Conservation (phyloP, 2,797 vertebrate genomes). For the Peromyscus eremicus region DNA sequence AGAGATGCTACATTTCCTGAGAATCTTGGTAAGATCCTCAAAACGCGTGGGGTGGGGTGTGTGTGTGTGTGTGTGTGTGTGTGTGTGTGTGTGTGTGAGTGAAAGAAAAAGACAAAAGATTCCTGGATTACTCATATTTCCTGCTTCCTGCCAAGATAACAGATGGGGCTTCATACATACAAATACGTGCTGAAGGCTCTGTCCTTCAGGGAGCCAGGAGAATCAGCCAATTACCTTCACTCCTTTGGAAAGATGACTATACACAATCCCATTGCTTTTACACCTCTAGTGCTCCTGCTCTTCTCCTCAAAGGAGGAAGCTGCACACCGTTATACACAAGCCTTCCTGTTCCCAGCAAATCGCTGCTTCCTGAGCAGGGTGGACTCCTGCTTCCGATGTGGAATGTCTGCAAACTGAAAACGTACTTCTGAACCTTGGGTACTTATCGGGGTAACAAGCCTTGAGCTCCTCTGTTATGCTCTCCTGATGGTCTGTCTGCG, state of each 20-base stretch:
- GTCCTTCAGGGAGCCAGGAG: slow-evolving; percentile 74
- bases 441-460: background rate
- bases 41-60: background rate
- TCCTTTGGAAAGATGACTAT: slow-evolving; percentile 59
- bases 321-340: background rate
- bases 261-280: slow-evolving; percentile 31
- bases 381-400: background rate
- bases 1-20: slow-evolving; percentile 43
- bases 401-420: background rate
- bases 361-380: too few species aligned
- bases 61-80: too few species aligned
- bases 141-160: slow-evolving; percentile 77
- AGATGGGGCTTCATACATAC: background rate
- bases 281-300: background rate
- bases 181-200: slow-evolving; percentile 40
- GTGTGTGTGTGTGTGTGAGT: too few species aligned
- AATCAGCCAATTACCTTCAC: background rate
- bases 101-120: slow-evolving; percentile 12
- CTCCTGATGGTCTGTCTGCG: background rate
- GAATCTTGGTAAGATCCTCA: slow-evolving; percentile 62
- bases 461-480: background rate
- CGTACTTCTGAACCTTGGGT: background rate
- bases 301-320: background rate
- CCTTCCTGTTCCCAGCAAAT: background rate
- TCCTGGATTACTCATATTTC: slow-evolving; percentile 69